A percentile compares a stretch with the other conserved stretches of the same genome.
phyloP scores from a whole-genome alignment of 2,113 vertebrate species.

The Leptobrachium ailaonicum region DNA sequence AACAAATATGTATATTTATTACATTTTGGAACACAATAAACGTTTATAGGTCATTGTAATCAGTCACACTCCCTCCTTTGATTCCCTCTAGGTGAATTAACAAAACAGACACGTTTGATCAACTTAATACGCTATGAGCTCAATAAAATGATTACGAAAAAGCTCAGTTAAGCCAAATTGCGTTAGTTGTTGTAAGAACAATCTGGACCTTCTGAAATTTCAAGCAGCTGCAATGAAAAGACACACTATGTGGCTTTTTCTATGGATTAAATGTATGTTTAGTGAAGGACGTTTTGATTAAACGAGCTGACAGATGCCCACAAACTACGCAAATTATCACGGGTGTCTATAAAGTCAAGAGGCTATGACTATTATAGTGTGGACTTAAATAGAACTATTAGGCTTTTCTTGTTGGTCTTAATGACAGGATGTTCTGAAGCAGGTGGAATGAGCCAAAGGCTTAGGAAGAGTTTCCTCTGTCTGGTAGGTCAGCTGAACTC shows the following conservation, averaged over 20 bases:
- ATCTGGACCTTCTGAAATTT: conserved; percentile 19
- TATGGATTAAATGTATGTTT: conserved; percentile 37
- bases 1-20: too few species aligned
- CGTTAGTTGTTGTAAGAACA: conserved; percentile 18
- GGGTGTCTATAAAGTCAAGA: conserved; percentile 35
- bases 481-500: conserved; percentile 19
- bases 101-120: background rate
- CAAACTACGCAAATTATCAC: conserved; percentile 42
- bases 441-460: conserved; percentile 39
- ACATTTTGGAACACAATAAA: too few species aligned
- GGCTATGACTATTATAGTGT: conserved; percentile 34
- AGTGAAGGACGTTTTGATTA: conserved; percentile 43
- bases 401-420: conserved; percentile 42
- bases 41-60: too few species aligned
- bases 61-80: too few species aligned
- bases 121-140: background rate
- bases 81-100: background rate
- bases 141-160: background rate
- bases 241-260: conserved; percentile 36
- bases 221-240: conserved; percentile 34
- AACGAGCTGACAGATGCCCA: conserved; percentile 47
- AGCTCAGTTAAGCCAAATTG: conserved; percentile 9
- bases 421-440: conserved; percentile 44
- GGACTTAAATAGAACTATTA: conserved; percentile 38
- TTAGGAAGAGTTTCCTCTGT: conserved; percentile 43